Conservation (phyloP, 2,797 vertebrate genomes). For the Rhodeus uyekii region DNA sequence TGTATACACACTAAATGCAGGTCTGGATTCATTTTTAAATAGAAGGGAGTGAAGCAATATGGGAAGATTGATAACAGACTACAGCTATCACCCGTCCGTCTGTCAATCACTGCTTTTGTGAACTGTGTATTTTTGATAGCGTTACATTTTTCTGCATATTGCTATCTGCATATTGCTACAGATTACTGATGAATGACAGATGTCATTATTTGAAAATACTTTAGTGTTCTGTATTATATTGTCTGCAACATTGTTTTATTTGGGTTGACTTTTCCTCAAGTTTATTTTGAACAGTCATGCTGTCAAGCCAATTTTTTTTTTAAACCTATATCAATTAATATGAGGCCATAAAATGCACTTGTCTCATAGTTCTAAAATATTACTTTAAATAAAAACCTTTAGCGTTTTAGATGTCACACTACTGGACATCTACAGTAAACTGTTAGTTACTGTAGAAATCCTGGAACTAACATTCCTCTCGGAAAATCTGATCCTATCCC, state of each 20-base stretch:
- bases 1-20: neutral
- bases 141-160: neutral
- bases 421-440: too few relatives aligned
- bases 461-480: neutral
- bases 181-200: too few relatives aligned
- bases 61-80: slow-evolving; percentile 54
- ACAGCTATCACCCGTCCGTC: slow-evolving; percentile 58
- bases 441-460: too few relatives aligned
- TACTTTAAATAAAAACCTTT: neutral
- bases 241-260: neutral
- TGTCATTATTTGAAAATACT: neutral
- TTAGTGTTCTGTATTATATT: neutral
- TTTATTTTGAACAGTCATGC: neutral
- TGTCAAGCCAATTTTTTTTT: neutral
- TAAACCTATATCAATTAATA: neutral
- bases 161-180: neutral
- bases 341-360: neutral
- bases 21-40: slow-evolving; percentile 41
- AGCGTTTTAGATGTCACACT: neutral
- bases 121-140: too few relatives aligned
- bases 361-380: neutral
- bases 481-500: neutral
- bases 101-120: neutral
- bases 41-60: slow-evolving; percentile 20
- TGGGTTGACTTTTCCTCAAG: neutral